Conservation (phyloP, 2,797 vertebrate species). For the Muscicapa comitata region DNA sequence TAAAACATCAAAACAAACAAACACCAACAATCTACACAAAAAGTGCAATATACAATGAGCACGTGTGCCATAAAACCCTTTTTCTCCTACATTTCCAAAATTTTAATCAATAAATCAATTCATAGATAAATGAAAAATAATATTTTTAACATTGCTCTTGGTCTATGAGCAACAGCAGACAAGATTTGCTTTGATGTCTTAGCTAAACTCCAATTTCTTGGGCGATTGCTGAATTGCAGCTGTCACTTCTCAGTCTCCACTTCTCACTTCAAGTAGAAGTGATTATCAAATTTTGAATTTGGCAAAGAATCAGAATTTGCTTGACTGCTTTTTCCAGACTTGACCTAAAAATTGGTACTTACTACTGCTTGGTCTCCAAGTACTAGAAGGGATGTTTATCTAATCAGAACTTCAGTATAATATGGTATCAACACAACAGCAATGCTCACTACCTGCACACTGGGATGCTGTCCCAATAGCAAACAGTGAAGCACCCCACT, state of each 20-base stretch:
- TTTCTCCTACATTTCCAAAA: not conserved
- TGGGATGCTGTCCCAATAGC: not conserved
- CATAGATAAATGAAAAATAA: not conserved
- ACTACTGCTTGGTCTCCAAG: not conserved
- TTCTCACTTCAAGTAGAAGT: not conserved
- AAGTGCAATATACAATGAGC: not conserved
- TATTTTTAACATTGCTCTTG: not conserved
- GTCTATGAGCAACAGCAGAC: not conserved
- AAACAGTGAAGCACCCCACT: not conserved
- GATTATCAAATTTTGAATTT: not conserved
- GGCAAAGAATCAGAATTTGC: not conserved
- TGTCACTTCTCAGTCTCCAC: not conserved
- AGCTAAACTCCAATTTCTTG: not conserved
- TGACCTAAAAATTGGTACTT: not conserved
- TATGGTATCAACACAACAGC: fast-evolving
- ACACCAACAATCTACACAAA: not conserved
- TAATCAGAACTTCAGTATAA: not conserved
- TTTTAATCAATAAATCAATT: not conserved
- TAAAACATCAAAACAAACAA: not conserved
- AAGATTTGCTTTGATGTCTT: not conserved
- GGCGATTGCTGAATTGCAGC: not conserved
- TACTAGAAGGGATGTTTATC: not conserved
- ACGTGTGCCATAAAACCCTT: fast-evolving
- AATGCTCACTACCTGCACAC: not conserved
- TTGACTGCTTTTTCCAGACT: not conserved